Percentiles rank a stretch among this genome's conserved stretches.
Conservation (phyloP, 2,797 vertebrate species). For the Etheostoma perlongum region DNA sequence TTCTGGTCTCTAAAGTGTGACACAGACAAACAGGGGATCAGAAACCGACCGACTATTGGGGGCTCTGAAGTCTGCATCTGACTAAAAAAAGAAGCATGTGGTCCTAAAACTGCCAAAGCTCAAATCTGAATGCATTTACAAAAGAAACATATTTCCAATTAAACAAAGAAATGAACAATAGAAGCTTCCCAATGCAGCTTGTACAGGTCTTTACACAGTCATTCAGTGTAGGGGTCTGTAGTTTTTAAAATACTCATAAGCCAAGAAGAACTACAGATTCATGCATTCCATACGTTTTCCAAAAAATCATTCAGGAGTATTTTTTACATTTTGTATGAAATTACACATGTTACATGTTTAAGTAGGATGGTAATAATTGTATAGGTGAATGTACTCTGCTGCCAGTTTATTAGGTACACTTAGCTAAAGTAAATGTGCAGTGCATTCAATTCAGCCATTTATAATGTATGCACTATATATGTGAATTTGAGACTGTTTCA, state of each 20-base stretch:
- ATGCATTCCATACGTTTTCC: neutral
- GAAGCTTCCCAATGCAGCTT: neutral
- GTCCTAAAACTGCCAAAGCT: neutral
- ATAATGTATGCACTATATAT: too few relatives aligned
- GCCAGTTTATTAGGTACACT: neutral
- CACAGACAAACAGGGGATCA: constrained; percentile 33
- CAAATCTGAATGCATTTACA: neutral
- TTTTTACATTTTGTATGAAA: neutral
- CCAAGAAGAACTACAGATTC: neutral
- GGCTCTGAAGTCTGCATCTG: constrained; percentile 8
- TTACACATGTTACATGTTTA: too few relatives aligned
- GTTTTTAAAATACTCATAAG: neutral
- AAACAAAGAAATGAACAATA: neutral
- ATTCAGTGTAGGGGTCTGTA: neutral
- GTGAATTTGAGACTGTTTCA: neutral
- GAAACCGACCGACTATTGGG: constrained; percentile 4
- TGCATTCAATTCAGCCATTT: neutral
- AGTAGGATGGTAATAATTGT: neutral
- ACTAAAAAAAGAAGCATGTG: neutral
- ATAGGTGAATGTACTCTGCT: neutral
- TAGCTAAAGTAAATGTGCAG: neutral
- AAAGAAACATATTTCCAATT: neutral
- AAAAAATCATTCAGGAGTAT: neutral
- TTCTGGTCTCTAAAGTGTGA: constrained; percentile 31
- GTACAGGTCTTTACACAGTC: neutral